These are phyloP conservation scores for Magallana ariakensis DNA, from an alignment of 1,140 invertebrate species.

Conservation along the genomic window DNA sequence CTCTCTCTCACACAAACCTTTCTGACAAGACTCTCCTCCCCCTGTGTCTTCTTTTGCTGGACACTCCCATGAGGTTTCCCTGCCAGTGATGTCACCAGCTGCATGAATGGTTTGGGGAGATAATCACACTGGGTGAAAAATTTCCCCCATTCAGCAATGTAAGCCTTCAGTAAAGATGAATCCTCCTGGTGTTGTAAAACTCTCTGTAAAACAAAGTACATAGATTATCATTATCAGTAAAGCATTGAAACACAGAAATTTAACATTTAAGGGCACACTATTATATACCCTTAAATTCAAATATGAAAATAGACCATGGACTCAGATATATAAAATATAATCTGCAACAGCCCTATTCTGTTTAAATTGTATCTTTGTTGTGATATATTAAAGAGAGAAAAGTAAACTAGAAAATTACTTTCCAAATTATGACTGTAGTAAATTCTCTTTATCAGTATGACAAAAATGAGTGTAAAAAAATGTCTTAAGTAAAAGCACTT, in stretches of 20 bases:
- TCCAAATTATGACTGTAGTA: no score
- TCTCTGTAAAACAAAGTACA: conserved; percentile 80
- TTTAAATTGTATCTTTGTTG: no score
- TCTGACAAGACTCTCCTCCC: conserved; percentile 93
- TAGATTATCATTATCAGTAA: neutral
- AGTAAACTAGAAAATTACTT: no score
- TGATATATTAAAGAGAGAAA: no score
- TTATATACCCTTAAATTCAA: no score
- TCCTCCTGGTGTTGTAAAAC: conserved; percentile 95
- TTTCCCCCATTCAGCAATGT: conserved; percentile 97
- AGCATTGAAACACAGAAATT: no score
- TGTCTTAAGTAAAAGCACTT: conserved; percentile 61
- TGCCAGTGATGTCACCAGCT: conserved; percentile 90
- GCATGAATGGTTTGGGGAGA: conserved; percentile 96
- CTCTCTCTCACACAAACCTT: conserved; percentile 81
- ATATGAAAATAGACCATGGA: no score
- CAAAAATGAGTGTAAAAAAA: no score
- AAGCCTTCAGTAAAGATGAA: conserved; percentile 95
- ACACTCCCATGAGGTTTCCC: conserved; percentile 82
- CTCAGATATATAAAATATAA: no score
- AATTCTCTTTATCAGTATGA: no score
- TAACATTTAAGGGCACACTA: no score
- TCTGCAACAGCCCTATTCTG: no score
- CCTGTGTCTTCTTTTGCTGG: conserved; percentile 87
- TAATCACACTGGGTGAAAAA: conserved; percentile 99